Evolutionary conservation across 2,888 invertebrate species (phyloP).

Genomic region (Lasioglossum figueresi): DNA sequence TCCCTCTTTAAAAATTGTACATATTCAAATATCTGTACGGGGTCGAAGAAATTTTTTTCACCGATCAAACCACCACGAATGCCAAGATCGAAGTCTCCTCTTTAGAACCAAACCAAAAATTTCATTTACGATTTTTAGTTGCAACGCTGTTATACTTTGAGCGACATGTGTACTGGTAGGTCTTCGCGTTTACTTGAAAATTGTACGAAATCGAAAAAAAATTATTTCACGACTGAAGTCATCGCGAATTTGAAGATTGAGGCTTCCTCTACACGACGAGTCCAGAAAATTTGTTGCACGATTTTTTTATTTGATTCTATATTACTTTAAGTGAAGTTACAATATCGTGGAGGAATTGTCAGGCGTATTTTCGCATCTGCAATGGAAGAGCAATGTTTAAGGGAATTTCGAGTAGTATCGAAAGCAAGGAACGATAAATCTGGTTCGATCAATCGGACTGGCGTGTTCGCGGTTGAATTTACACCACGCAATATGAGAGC

Average conservation of each 20-base stretch:
- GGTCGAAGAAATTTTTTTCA: not conserved
- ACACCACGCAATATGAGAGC: not conserved
- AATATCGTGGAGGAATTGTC: not conserved
- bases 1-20: not conserved
- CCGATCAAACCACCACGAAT: rapidly evolving
- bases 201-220: no score
- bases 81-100: no score
- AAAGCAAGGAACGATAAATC: not conserved
- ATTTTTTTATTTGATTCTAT: not conserved
- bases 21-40: not conserved
- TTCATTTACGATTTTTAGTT: no score
- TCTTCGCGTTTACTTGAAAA: no score
- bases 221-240: no score
- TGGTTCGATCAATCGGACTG: not conserved
- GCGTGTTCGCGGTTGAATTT: not conserved
- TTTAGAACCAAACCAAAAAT: no score
- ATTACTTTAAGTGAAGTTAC: not conserved
- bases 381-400: not conserved
- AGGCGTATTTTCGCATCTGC: not conserved
- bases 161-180: no score
- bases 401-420: not conserved
- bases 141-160: no score
- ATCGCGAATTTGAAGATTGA: not conserved
- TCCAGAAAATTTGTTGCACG: not conserved
- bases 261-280: not conserved